Base-by-base conservation (phyloP, 2,797 vertebrate genomes). In the Pangasius larnaudii region DNA sequence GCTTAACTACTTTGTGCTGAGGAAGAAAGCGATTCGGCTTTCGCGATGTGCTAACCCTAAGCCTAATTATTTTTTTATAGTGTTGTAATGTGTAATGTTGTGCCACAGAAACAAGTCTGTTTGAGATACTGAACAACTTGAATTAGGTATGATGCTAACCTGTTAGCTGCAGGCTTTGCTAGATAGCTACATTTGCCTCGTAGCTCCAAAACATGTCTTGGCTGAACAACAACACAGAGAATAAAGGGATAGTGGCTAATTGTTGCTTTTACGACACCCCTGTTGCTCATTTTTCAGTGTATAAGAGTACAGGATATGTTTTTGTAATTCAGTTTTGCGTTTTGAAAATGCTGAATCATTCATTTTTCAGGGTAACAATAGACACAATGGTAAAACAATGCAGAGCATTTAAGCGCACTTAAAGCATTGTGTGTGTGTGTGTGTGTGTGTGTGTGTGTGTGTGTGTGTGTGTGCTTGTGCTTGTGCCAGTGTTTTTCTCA, bases 391-490 rank as follows among this genome's bases (percentile, higher is more conserved):
- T 10, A 49, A 30, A 84, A 67, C 27, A 78, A 67, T n/a, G 6
- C 72, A 30, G 59, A 69, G 16, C n/a, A 36, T 88, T 88, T 88
- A 88, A 71, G 61, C 46, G 36, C 74, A 87, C n/a, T 87, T 87
- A 83, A 72, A n/a, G 30, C 74, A 36, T 19, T 81, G 49, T 39
- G 49, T 46, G 42, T 46, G 7, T 8, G 42, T 46, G 42, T 46
- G 7, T 46, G 42, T 46, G 42, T 46, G 42, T 8, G 42, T 46
- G 42, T 46, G 42, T 46, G 6, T 46, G 42, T 46, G 42, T 46
- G 46, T 8, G 42, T 46, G 42, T 46, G 42, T 46, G 42, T 46
- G 42, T 0, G 42, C 2, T 0, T 46, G 42, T 1, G 36, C 39
- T 49, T 46, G n/a, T 49, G 79, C 59, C 22, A 59, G 86, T 19